Conservation (phyloP, 2,888 invertebrate species). For the Portevinia maculata region DNA sequence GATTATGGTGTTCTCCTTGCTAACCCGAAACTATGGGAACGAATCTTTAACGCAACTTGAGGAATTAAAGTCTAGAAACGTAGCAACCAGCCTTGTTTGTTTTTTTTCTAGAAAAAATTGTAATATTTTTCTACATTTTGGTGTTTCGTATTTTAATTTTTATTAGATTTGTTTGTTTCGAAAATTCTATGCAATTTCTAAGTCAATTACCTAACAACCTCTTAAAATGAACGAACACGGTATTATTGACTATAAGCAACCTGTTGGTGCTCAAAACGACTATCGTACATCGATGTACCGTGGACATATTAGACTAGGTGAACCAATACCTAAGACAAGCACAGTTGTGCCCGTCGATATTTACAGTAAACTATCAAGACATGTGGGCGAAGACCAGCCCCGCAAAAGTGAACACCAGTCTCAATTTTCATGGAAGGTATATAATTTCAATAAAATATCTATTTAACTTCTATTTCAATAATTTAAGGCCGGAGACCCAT, state of each 20-base stretch:
- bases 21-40: too few relatives aligned
- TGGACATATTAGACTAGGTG: constrained; percentile 77
- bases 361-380: neutral
- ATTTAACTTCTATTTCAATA: neutral
- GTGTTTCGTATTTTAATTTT: too few relatives aligned
- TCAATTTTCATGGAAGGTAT: constrained; percentile 27
- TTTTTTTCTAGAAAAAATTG: neutral
- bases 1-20: too few relatives aligned
- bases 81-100: neutral
- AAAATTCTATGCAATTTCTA: too few relatives aligned
- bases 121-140: too few relatives aligned
- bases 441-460: neutral
- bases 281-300: constrained; percentile 80
- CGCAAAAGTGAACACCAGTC: constrained; percentile 21
- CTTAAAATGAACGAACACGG: constrained; percentile 78
- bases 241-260: constrained; percentile 78
- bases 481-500: constrained; percentile 16
- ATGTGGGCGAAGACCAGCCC: neutral
- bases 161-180: too few relatives aligned
- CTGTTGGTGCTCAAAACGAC: constrained; percentile 77
- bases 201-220: too few relatives aligned
- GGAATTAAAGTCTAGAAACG: neutral
- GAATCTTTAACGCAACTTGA: too few relatives aligned
- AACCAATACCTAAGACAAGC: constrained; percentile 34
- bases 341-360: neutral